phyloP scores from a whole-genome alignment of 2,113 vertebrate genomes.

The Perognathus longimembris region DNA sequence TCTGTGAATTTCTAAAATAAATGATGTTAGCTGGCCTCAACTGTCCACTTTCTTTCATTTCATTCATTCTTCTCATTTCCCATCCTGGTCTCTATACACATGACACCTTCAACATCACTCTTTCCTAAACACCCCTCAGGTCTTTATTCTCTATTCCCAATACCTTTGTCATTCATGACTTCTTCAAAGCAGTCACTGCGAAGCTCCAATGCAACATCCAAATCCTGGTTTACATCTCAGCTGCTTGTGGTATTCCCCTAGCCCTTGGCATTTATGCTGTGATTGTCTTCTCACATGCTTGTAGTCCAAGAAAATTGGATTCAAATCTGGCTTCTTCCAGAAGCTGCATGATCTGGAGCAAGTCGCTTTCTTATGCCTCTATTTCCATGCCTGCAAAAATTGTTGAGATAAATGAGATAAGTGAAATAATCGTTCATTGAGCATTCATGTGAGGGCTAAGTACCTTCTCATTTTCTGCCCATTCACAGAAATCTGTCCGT shows the following conservation, averaged over 20 bases:
- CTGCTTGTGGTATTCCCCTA: not conserved
- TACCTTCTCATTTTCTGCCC: too few relatives aligned
- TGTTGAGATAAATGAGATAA: not conserved
- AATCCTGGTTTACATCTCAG: not conserved
- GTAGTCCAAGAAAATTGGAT: not conserved
- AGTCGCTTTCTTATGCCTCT: not conserved
- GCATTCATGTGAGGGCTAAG: too few relatives aligned
- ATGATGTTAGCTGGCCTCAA: too few relatives aligned
- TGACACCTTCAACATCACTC: not conserved
- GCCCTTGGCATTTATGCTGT: not conserved
- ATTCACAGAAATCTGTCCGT: too few relatives aligned
- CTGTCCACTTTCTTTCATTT: not conserved
- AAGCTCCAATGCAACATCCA: not conserved
- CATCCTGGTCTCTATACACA: not conserved
- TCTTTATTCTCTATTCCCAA: not conserved
- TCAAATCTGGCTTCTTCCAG: not conserved
- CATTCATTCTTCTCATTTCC: not conserved
- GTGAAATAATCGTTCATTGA: not conserved
- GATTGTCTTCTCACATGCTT: not conserved
- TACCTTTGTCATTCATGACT: not conserved
- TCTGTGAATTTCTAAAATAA: not conserved
- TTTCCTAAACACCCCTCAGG: not conserved
- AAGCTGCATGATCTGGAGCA: not conserved
- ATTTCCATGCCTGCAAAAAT: not conserved
- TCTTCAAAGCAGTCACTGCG: not conserved